Evolutionary conservation across 2,113 vertebrate species (phyloP).

Genomic region (Vanacampus margaritifer): DNA sequence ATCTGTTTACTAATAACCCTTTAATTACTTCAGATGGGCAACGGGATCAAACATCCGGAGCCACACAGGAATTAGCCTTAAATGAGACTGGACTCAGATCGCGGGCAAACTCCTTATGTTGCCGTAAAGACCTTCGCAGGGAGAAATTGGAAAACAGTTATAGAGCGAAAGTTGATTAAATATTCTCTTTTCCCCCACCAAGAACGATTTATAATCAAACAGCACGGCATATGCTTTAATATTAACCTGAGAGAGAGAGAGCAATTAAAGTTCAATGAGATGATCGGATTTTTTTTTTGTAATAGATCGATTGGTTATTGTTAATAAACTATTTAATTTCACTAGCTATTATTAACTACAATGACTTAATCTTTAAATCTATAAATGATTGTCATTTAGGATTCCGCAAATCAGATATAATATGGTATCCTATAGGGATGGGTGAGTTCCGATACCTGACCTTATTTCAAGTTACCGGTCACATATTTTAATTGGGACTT

Average conservation of each 20-base stretch:
- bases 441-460: too few species aligned
- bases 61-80: slow-evolving; percentile 72
- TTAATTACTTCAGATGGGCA: slow-evolving; percentile 81
- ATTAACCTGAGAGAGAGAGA: slow-evolving; percentile 5
- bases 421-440: too few species aligned
- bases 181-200: slow-evolving; percentile 38
- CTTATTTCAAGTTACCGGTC: too few species aligned
- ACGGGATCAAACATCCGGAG: slow-evolving; percentile 73
- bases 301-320: background rate
- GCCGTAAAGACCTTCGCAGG: slow-evolving; percentile 56
- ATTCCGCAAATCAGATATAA: too few species aligned
- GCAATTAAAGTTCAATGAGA: slow-evolving; percentile 5
- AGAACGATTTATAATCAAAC: slow-evolving; percentile 32
- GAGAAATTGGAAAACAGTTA: slow-evolving; percentile 35
- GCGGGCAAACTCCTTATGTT: slow-evolving; percentile 53
- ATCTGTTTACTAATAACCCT: slow-evolving; percentile 82
- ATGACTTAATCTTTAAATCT: background rate
- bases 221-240: slow-evolving; percentile 24
- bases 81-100: slow-evolving; percentile 65
- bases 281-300: background rate
- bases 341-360: background rate
- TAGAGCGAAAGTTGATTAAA: slow-evolving; percentile 19
- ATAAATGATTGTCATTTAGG: too few species aligned
- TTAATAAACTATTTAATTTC: background rate
- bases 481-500: too few species aligned